phyloP scores from a whole-genome alignment of 2,113 vertebrate species.

The Lonchura striata region DNA sequence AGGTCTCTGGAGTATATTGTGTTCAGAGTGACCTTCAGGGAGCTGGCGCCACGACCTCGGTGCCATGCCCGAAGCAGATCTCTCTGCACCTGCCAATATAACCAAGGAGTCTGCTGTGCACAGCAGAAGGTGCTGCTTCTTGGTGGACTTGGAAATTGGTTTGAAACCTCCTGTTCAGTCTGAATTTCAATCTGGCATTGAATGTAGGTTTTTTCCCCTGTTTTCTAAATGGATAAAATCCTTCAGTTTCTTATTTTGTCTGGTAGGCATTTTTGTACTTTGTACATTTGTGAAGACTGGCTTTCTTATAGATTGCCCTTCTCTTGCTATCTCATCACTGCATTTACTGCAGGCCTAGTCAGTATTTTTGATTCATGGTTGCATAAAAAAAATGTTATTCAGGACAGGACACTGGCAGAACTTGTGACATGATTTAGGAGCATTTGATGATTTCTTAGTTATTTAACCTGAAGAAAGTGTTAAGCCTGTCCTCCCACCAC shows the following conservation, averaged over 20 bases:
- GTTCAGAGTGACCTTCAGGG: conserved; percentile 32
- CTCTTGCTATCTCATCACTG: not conserved
- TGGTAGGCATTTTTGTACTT: not conserved
- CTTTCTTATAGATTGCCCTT: not conserved
- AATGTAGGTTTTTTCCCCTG: not conserved
- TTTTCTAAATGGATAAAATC: not conserved
- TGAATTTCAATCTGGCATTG: not conserved
- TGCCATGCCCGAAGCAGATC: not conserved
- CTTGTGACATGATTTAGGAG: conserved; percentile 2
- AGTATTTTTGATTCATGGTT: not conserved
- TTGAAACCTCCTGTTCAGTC: conserved; percentile 31
- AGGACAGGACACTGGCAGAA: not conserved
- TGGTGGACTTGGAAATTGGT: not conserved
- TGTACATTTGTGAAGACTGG: not conserved
- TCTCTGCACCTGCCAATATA: conserved; percentile 12
- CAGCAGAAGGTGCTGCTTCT: conserved; percentile 3
- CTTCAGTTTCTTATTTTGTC: not conserved
- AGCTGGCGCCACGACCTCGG: not conserved
- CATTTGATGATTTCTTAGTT: conserved; percentile 18
- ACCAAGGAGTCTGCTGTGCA: not conserved
- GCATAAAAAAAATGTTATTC: not conserved
- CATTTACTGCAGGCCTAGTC: not conserved
- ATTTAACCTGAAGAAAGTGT: conserved; percentile 35
- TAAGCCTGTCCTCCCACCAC: not conserved
- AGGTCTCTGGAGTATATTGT: not conserved